A percentile compares a stretch with the other conserved stretches of the same genome.
These are phyloP conservation scores for Microcebus tavaratra DNA, from an alignment of 2,113 vertebrate genomes.

Conservation along the genomic window DNA sequence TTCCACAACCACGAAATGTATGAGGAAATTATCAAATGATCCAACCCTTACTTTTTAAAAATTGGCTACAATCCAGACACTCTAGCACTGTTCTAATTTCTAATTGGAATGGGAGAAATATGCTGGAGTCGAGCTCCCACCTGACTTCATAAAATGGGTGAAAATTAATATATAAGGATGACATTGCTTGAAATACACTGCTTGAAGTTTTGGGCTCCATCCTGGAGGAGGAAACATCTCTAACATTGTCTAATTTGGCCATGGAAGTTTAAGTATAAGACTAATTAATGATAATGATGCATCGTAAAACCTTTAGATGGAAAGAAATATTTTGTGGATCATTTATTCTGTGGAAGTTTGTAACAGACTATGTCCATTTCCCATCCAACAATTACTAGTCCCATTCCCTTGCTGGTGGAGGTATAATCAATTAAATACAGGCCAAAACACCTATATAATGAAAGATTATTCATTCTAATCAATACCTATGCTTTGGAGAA, in stretches of 20 bases:
- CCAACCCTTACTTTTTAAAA: slow-evolving; percentile 96
- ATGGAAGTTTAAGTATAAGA: not conserved
- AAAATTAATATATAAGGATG: not conserved
- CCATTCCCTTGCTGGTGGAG: not conserved
- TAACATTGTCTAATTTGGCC: not conserved
- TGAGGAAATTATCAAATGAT: slow-evolving; percentile 96
- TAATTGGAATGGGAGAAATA: slow-evolving; percentile 96
- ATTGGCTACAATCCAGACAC: slow-evolving; percentile 96
- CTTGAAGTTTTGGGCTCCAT: not conserved
- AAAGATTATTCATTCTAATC: not conserved
- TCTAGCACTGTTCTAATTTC: slow-evolving; percentile 95
- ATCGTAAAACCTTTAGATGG: not conserved
- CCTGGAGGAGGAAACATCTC: not conserved
- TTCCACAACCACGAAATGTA: slow-evolving; percentile 96
- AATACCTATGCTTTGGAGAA: not conserved
- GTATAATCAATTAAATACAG: not conserved
- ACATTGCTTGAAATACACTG: not conserved
- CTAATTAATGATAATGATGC: not conserved
- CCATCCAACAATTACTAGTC: not conserved
- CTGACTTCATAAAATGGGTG: slow-evolving; percentile 75
- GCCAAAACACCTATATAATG: not conserved
- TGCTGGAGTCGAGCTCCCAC: slow-evolving; percentile 94
- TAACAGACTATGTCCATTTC: not conserved
- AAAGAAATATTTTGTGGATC: not conserved
- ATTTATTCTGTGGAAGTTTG: not conserved